Evolutionary conservation across 2,888 invertebrate genomes (phyloP).

Genomic region (Autographa gamma): DNA sequence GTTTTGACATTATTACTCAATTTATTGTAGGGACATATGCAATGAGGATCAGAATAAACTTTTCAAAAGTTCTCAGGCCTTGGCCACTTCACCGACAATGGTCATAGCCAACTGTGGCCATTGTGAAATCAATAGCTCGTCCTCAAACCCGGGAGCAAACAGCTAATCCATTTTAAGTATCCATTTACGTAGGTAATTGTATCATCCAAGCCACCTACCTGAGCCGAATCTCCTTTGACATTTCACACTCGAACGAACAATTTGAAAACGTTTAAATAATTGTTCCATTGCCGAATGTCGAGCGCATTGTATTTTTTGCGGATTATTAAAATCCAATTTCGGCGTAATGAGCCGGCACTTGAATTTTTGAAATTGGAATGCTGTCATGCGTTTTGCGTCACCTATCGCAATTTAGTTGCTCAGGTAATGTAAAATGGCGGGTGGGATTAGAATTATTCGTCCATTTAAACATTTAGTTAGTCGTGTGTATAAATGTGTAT

Average conservation of each 20-base stretch:
- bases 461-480: constrained; percentile 53
- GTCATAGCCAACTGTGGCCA: not conserved
- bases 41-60: not conserved
- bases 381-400: constrained; percentile 64
- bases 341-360: constrained; percentile 48
- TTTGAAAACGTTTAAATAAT: constrained; percentile 69
- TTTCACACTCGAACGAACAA: constrained; percentile 63
- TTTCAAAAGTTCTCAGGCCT: not conserved
- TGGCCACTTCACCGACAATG: not conserved
- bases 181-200: constrained; percentile 28
- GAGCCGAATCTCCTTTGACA: constrained; percentile 47
- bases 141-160: constrained; percentile 8
- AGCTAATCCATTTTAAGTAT: constrained; percentile 12
- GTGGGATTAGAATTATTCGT: constrained; percentile 67
- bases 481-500: constrained; percentile 35
- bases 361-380: constrained; percentile 62
- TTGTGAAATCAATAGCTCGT: not conserved
- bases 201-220: constrained; percentile 37
- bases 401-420: constrained; percentile 47
- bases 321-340: constrained; percentile 79
- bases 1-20: not conserved
- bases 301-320: constrained; percentile 37
- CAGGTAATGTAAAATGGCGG: constrained; percentile 61
- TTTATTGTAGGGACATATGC: not conserved
- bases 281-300: constrained; percentile 63